Percentiles rank a stretch among this genome's conserved stretches.
These are phyloP conservation scores for Montipora foliosa DNA, from an alignment of 64 coral and sea anemone genomes.

Conservation along the genomic window DNA sequence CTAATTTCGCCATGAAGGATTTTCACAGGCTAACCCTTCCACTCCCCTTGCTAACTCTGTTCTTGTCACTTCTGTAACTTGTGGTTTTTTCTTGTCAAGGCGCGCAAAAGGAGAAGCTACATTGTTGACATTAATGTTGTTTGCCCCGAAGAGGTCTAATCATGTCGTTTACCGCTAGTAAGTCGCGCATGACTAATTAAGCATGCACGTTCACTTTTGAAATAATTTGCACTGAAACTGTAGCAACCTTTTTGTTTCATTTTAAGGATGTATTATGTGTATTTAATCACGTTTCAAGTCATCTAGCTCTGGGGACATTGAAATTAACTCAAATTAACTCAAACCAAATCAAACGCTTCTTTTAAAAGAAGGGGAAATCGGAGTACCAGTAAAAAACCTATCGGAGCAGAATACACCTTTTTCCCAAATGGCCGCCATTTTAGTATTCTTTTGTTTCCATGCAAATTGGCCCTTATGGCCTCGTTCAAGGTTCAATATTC, in stretches of 20 bases:
- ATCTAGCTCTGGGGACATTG: background rate
- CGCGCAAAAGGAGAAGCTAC: background rate
- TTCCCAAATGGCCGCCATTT: no score
- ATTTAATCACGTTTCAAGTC: background rate
- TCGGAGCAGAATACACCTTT: no score
- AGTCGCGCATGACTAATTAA: background rate
- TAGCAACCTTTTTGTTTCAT: background rate
- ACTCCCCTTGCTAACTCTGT: background rate
- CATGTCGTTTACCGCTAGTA: background rate
- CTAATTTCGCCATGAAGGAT: background rate
- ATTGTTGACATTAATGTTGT: conserved; percentile 19
- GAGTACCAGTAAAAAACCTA: no score
- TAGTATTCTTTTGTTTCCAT: no score
- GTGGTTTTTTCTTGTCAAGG: conserved; percentile 22
- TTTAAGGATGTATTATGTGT: no score
- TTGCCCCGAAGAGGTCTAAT: conserved; percentile 11
- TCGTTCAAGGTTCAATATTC: no score
- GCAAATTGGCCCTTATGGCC: no score
- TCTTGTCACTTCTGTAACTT: background rate
- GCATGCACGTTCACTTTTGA: background rate
- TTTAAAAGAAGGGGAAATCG: no score
- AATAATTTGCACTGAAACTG: background rate
- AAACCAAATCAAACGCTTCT: background rate
- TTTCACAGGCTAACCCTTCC: background rate
- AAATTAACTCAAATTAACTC: background rate